These are phyloP conservation scores for Zaprionus capensis DNA, from an alignment of 1,140 invertebrate species.

Conservation along the genomic window DNA sequence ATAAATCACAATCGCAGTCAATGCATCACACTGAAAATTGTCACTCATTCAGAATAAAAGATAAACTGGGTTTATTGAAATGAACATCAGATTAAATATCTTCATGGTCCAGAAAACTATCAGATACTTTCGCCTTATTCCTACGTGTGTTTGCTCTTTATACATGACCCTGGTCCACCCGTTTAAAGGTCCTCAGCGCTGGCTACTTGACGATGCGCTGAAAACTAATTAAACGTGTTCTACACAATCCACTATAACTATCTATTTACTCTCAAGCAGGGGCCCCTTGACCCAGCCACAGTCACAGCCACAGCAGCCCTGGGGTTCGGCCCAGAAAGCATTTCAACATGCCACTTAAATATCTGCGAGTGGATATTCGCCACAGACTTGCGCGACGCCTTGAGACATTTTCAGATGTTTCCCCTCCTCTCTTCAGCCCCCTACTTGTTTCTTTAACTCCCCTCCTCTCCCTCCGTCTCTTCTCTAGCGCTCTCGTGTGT, in stretches of 20 bases:
- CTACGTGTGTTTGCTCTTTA: background rate
- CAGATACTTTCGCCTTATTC: background rate
- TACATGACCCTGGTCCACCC: slow-evolving; percentile 11
- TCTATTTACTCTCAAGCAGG: slow-evolving; percentile 5
- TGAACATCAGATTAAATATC: too few species aligned
- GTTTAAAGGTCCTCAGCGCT: background rate
- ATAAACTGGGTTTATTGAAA: background rate
- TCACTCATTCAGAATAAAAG: background rate
- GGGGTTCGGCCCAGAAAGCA: slow-evolving; percentile 22
- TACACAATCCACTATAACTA: slow-evolving; percentile 55
- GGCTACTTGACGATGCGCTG: slow-evolving; percentile 24
- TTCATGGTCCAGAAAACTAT: background rate
- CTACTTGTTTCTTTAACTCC: background rate
- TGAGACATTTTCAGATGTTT: slow-evolving; percentile 55
- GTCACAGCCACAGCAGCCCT: slow-evolving; percentile 26
- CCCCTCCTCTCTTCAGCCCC: background rate
- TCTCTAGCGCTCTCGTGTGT: background rate
- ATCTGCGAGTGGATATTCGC: slow-evolving; percentile 51
- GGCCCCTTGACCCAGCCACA: slow-evolving; percentile 14
- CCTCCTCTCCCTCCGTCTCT: background rate
- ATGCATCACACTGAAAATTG: background rate
- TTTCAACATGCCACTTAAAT: slow-evolving; percentile 50
- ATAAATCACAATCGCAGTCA: slow-evolving; percentile 41
- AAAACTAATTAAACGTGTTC: slow-evolving; percentile 71
- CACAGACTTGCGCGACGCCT: slow-evolving; percentile 38